Percentiles rank a stretch among this genome's conserved stretches.
phyloP scores from a whole-genome alignment of 2,113 vertebrate species.

The Cynocephalus volans region DNA sequence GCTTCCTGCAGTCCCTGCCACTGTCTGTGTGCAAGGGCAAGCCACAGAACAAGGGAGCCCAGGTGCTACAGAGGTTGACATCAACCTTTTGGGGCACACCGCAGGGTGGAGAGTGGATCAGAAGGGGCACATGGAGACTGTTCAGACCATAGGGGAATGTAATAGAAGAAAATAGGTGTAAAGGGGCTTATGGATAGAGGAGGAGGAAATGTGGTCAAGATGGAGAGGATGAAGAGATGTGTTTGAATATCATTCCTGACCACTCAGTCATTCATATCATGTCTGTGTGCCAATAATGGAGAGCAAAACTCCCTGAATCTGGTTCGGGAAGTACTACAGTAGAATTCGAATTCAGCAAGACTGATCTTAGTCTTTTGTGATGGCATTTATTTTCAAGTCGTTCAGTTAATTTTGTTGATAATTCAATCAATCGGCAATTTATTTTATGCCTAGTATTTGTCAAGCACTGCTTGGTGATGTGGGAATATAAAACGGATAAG shows the following conservation, averaged over 20 bases:
- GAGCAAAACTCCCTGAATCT: background rate
- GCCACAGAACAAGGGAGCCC: background rate
- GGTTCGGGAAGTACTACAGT: background rate
- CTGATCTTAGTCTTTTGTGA: background rate
- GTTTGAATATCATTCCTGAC: background rate
- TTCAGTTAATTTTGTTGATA: background rate
- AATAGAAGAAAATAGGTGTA: background rate
- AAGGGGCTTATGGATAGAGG: background rate
- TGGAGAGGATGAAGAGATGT: accelerated
- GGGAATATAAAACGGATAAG: background rate
- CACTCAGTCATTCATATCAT: accelerated
- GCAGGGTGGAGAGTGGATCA: background rate
- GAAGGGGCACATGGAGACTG: background rate
- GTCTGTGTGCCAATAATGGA: background rate
- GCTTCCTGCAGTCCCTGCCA: background rate
- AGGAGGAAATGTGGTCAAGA: background rate
- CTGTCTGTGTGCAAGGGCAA: background rate
- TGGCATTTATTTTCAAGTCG: background rate
- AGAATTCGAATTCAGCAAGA: background rate
- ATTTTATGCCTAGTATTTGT: background rate
- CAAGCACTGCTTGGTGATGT: background rate
- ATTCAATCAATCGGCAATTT: background rate
- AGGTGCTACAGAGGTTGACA: background rate
- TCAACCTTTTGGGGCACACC: background rate
- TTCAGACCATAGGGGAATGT: accelerated